Conservation (phyloP, 1,140 invertebrate genomes). For the Probaryconus sp. region DNA sequence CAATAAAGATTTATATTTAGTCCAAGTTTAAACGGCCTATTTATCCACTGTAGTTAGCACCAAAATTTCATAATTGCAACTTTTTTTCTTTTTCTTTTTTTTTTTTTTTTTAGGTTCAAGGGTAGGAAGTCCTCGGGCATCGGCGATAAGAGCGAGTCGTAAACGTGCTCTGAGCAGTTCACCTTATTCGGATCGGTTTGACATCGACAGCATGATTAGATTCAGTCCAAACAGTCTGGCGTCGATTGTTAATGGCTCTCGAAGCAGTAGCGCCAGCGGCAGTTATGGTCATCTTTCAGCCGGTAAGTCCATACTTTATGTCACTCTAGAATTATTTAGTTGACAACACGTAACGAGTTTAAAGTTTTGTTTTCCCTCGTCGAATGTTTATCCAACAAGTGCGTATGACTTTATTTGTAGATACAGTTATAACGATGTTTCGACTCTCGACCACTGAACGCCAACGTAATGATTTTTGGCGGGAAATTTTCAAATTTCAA, state of each 20-base stretch:
- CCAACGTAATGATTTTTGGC: too few relatives aligned
- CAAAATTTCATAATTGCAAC: too few relatives aligned
- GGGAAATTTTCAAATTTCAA: too few relatives aligned
- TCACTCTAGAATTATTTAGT: too few relatives aligned
- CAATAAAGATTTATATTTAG: conserved; percentile 66
- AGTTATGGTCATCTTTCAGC: conserved; percentile 96
- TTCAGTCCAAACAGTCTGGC: conserved; percentile 96
- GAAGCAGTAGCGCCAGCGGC: conserved; percentile 91
- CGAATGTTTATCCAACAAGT: too few relatives aligned
- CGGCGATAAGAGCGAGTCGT: conserved; percentile 84
- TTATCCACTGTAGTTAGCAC: conserved; percentile 49
- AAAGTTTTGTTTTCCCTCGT: too few relatives aligned
- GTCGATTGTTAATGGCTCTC: conserved; percentile 92
- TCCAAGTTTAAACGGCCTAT: conserved; percentile 62
- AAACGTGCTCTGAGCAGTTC: conserved; percentile 96
- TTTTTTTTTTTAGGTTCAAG: conserved; percentile 80
- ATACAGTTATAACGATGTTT: too few relatives aligned
- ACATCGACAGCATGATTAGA: conserved; percentile 96
- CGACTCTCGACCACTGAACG: too few relatives aligned
- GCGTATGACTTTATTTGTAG: too few relatives aligned
- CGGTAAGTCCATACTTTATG: conserved; percentile 83
- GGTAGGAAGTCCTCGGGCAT: conserved; percentile 83
- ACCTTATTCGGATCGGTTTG: conserved; percentile 95
- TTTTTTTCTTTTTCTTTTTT: too few relatives aligned
- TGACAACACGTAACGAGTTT: too few relatives aligned